phyloP scores from a whole-genome alignment of 2,113 vertebrate genomes.

The Gambusia holbrooki region DNA sequence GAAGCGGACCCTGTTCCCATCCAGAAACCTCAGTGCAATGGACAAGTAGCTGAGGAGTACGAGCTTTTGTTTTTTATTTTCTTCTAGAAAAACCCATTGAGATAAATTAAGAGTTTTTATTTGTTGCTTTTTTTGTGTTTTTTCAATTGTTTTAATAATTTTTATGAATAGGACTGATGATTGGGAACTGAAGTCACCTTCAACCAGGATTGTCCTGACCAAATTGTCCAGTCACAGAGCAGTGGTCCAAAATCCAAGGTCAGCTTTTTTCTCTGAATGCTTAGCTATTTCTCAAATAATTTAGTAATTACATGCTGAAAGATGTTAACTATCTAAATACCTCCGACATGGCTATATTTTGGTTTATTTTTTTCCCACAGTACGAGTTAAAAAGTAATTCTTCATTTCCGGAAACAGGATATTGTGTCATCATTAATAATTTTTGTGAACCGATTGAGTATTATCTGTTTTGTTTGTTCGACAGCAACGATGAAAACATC shows the following conservation, averaged over 20 bases:
- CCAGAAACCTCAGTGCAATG: conserved; percentile 24
- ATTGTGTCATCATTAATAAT: too few relatives aligned
- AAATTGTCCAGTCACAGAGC: conserved; percentile 13
- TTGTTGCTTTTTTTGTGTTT: neutral
- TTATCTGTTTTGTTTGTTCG: neutral
- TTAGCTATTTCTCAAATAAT: too few relatives aligned
- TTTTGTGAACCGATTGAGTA: too few relatives aligned
- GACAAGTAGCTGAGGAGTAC: conserved; percentile 9
- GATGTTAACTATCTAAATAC: too few relatives aligned
- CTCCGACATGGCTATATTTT: too few relatives aligned
- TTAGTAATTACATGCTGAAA: too few relatives aligned
- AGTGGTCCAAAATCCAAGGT: conserved; percentile 2
- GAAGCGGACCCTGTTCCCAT: neutral
- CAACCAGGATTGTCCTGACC: conserved; percentile 25
- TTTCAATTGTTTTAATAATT: neutral
- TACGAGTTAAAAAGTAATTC: too few relatives aligned
- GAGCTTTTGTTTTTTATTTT: neutral
- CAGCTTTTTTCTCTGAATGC: neutral
- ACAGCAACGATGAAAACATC: conserved; percentile 3
- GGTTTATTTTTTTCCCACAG: too few relatives aligned
- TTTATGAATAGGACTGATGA: conserved; percentile 4
- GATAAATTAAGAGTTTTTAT: neutral
- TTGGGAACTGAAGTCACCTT: conserved; percentile 46
- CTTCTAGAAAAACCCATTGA: neutral
- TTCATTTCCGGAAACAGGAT: too few relatives aligned